phyloP scores from a whole-genome alignment of 2,113 vertebrate genomes.

The Poecilia latipinna region DNA sequence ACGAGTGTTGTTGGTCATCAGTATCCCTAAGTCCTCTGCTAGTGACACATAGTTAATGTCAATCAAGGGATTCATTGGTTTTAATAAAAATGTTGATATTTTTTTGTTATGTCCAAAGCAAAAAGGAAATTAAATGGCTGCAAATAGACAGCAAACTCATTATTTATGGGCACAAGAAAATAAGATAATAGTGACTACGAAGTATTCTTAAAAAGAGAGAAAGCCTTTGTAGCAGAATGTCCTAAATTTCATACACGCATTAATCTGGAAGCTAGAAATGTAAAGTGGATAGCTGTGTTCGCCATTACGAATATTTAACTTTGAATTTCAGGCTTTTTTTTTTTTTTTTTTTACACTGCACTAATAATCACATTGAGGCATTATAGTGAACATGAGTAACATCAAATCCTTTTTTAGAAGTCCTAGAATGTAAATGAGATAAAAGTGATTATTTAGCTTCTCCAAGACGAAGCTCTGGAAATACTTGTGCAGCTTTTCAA shows the following conservation, averaged over 20 bases:
- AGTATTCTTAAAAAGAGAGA: not conserved
- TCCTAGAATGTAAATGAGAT: no score
- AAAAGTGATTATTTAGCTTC: no score
- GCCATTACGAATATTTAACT: constrained; percentile 68
- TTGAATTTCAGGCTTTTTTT: constrained; percentile 43
- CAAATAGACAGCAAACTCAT: no score
- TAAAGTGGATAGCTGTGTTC: constrained; percentile 58
- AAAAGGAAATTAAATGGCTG: no score
- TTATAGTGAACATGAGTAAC: no score
- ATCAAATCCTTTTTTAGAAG: no score
- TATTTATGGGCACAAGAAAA: no score
- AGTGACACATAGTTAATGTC: no score
- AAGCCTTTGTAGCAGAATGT: constrained; percentile 61
- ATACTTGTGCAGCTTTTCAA: no score
- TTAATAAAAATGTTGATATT: not conserved
- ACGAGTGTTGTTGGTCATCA: not conserved
- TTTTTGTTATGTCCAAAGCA: not conserved
- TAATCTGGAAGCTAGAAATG: constrained; percentile 54
- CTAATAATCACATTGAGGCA: no score
- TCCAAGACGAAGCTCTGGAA: no score
- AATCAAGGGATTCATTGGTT: not conserved
- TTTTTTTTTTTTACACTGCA: no score
- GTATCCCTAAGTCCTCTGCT: not conserved
- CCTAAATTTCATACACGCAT: constrained; percentile 49
- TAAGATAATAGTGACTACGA: not conserved